A percentile compares a stretch with the other conserved stretches of the same genome.
phyloP scores from a whole-genome alignment of 1,140 invertebrate species.

The Hyposmocoma kahamanoa region DNA sequence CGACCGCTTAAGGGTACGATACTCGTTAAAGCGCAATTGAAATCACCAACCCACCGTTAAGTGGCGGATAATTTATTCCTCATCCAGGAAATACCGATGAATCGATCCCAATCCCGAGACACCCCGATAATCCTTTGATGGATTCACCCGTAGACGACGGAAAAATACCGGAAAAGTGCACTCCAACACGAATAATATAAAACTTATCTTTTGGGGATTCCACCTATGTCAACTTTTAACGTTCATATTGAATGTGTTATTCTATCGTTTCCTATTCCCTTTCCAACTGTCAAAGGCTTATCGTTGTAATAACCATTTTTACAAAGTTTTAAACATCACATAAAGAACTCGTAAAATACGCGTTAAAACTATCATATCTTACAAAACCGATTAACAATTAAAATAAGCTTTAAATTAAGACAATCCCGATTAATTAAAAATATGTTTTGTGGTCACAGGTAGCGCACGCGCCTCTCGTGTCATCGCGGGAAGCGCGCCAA shows the following conservation, averaged over 20 bases:
- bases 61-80: conserved; percentile 66
- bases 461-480: conserved; percentile 17
- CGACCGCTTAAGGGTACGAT: no score
- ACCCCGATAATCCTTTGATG: conserved; percentile 67
- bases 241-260: conserved; percentile 9
- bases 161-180: conserved; percentile 54
- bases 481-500: conserved; percentile 16
- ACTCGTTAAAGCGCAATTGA: conserved; percentile 23
- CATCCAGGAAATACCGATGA: conserved; percentile 58
- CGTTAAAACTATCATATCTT: no score
- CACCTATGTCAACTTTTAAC: conserved; percentile 23
- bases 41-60: conserved; percentile 40
- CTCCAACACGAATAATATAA: conserved; percentile 43
- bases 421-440: background rate
- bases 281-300: no score
- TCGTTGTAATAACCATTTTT: no score
- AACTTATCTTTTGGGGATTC: conserved; percentile 35
- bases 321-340: no score
- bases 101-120: conserved; percentile 50
- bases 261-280: conserved; percentile 9
- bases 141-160: conserved; percentile 50
- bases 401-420: conserved; percentile 4
- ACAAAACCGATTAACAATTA: no score
- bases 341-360: no score
- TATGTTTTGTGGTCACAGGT: background rate